A percentile compares a stretch with the other conserved stretches of the same genome.
These are phyloP conservation scores for Torymus auratus DNA, from an alignment of 2,888 invertebrate species.

Conservation along the genomic window DNA sequence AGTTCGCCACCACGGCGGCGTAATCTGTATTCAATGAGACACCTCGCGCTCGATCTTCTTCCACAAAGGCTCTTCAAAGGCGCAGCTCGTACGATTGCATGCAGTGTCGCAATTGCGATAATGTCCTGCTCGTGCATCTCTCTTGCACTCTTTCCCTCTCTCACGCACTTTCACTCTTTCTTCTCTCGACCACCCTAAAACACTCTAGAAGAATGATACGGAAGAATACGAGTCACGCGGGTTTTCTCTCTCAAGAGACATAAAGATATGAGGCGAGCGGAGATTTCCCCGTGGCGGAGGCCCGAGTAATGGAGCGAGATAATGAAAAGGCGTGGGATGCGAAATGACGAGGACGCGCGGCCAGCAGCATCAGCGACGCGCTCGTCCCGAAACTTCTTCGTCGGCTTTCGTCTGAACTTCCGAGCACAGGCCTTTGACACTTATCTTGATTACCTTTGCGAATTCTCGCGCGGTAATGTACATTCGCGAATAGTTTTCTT, in stretches of 20 bases:
- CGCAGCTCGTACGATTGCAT: not conserved
- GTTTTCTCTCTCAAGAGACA: not conserved
- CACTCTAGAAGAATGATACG: not conserved
- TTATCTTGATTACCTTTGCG: slow-evolving; percentile 49
- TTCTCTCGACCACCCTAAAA: not conserved
- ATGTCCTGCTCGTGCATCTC: slow-evolving; percentile 4
- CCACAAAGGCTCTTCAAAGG: too few species aligned
- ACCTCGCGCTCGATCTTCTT: too few species aligned
- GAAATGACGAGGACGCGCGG: slow-evolving; percentile 11
- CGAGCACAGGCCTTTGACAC: slow-evolving; percentile 19
- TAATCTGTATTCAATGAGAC: too few species aligned
- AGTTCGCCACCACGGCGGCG: too few species aligned
- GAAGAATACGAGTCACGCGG: not conserved
- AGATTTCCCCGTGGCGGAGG: slow-evolving; percentile 22
- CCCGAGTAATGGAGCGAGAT: slow-evolving; percentile 46
- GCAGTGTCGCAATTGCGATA: slow-evolving; percentile 20
- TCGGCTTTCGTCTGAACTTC: slow-evolving; percentile 4
- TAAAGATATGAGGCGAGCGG: slow-evolving; percentile 25
- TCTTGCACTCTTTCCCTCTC: too few species aligned
- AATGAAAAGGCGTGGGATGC: slow-evolving; percentile 42
- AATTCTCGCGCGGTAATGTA: not conserved
- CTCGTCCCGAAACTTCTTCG: slow-evolving; percentile 22
- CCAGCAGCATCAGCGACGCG: not conserved
- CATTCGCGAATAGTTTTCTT: too few species aligned
- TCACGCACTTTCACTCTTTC: too few species aligned